phyloP scores from a whole-genome alignment of 2,888 invertebrate genomes.

The Andricus quercusramuli region DNA sequence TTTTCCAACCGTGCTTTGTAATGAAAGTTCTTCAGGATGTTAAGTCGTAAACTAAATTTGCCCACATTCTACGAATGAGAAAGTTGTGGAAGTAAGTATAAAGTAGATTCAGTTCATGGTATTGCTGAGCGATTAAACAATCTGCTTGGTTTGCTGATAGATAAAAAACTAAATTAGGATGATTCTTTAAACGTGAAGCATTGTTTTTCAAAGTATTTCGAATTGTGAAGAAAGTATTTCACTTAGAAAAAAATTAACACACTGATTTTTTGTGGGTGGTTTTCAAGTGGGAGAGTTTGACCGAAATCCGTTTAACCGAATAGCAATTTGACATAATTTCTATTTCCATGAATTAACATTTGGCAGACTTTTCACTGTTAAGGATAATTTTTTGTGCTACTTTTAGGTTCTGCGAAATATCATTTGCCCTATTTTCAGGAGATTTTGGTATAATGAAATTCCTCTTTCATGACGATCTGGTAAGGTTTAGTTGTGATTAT shows the following conservation, averaged over 20 bases:
- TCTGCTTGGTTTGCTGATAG: background rate
- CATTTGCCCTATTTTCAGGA: too few relatives aligned
- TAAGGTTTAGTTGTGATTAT: too few relatives aligned
- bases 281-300: background rate
- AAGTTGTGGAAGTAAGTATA: slow-evolving; percentile 7
- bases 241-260: background rate
- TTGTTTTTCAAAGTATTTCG: background rate
- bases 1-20: slow-evolving; percentile 36
- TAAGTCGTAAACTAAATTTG: slow-evolving; percentile 31
- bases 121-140: background rate
- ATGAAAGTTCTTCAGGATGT: slow-evolving; percentile 26
- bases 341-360: too few relatives aligned
- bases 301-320: too few relatives aligned
- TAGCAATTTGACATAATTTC: too few relatives aligned
- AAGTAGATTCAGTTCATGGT: slow-evolving; percentile 1
- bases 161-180: background rate
- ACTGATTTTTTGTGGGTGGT: background rate
- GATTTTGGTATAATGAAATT: too few relatives aligned
- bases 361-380: too few relatives aligned
- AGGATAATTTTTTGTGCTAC: too few relatives aligned
- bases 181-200: background rate
- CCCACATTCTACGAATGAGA: slow-evolving; percentile 7
- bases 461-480: too few relatives aligned
- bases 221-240: background rate
- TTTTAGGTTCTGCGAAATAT: too few relatives aligned